Evolutionary conservation across 2,797 vertebrate species (phyloP).

Genomic region (Carapus acus): DNA sequence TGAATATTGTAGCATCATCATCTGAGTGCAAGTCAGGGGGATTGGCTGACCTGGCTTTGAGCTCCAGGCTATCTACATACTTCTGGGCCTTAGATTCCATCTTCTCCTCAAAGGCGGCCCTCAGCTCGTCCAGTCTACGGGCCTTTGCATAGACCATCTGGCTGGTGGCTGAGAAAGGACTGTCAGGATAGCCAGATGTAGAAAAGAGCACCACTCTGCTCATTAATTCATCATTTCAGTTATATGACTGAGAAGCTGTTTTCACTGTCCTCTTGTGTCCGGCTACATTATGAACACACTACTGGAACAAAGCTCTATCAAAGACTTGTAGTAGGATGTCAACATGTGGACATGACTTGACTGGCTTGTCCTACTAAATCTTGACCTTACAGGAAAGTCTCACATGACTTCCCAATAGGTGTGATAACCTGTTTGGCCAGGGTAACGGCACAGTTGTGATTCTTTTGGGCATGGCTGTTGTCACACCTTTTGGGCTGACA

Average conservation of each 20-base stretch:
- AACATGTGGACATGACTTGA: no score
- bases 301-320: no score
- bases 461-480: background rate
- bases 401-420: no score
- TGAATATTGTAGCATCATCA: no score
- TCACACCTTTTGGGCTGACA: background rate
- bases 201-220: background rate
- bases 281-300: background rate
- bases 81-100: constrained; percentile 53
- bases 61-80: constrained; percentile 64
- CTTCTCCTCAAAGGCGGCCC: constrained; percentile 60
- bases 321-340: no score
- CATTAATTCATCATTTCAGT: background rate
- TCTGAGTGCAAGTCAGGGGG: background rate
- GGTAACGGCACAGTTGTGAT: background rate
- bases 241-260: background rate
- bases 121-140: constrained; percentile 41
- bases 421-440: no score
- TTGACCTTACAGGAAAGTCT: background rate
- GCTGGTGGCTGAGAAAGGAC: constrained; percentile 19
- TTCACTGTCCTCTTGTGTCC: background rate
- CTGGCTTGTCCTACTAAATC: no score
- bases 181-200: constrained; percentile 39
- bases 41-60: constrained; percentile 58
- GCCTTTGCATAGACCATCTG: constrained; percentile 42